These are phyloP conservation scores for Euspilapteryx auroguttella DNA, from an alignment of 2,888 invertebrate species.

Conservation along the genomic window DNA sequence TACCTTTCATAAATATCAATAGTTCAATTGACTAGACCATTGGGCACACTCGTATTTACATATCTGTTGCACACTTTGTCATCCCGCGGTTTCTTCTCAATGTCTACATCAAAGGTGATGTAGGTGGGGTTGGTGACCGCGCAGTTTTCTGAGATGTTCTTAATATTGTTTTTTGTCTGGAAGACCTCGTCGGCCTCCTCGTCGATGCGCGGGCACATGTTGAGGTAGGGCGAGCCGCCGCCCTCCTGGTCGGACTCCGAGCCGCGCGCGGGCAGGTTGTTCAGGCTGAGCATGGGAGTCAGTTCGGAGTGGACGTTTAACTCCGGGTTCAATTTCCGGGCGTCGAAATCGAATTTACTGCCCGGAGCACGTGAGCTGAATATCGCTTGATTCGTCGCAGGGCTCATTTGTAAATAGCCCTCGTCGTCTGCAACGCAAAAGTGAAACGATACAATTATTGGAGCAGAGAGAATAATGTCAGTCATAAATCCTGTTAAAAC, in stretches of 20 bases:
- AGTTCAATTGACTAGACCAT: conserved; percentile 53
- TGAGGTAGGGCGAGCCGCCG: conserved; percentile 25
- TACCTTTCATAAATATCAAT: too few species aligned
- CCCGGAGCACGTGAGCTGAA: conserved; percentile 57
- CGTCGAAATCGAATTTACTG: conserved; percentile 55
- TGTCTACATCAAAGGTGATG: conserved; percentile 27
- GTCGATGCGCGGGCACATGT: conserved; percentile 31
- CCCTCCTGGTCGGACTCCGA: conserved; percentile 46
- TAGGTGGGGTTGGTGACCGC: conserved; percentile 48
- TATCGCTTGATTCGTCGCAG: conserved; percentile 34
- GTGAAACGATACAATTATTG: too few species aligned
- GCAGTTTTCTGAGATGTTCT: conserved; percentile 21
- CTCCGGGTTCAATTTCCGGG: conserved; percentile 26
- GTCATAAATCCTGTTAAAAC: too few species aligned
- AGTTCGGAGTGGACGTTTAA: conserved; percentile 35
- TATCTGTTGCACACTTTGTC: conserved; percentile 31
- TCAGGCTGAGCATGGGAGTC: conserved; percentile 56
- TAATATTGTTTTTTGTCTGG: conserved; percentile 28
- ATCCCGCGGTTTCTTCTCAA: conserved; percentile 38
- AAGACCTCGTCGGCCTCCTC: conserved; percentile 47
- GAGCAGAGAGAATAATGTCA: too few species aligned
- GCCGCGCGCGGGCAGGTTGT: conserved; percentile 31
- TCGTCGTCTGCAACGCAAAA: conserved; percentile 48
- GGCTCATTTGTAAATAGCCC: conserved; percentile 67
- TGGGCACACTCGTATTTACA: conserved; percentile 27